A percentile compares a stretch with the other conserved stretches of the same genome.
Conservation (phyloP, 2,888 invertebrate genomes). For the Agrotis puta region DNA sequence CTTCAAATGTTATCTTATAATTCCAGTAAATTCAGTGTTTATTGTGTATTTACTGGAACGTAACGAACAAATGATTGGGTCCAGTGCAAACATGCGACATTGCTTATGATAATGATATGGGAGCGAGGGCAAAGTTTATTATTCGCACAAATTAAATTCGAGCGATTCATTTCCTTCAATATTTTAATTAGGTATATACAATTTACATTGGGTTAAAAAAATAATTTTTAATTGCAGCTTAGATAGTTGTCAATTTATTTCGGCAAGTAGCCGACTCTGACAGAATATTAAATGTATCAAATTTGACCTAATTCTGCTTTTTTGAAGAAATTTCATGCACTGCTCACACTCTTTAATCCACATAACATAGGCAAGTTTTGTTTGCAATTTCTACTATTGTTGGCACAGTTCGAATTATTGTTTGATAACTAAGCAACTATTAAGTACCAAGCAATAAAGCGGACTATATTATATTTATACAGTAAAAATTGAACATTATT, state of each 20-base stretch:
- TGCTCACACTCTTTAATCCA: neutral
- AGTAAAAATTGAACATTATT: conserved; percentile 24
- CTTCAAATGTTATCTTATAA: conserved; percentile 13
- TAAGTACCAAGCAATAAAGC: conserved; percentile 10
- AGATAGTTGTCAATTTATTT: conserved; percentile 8
- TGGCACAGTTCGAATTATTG: conserved; percentile 14
- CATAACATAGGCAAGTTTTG: neutral
- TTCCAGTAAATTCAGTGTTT: conserved; percentile 14
- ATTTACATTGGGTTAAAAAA: conserved; percentile 4
- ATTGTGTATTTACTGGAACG: conserved; percentile 3
- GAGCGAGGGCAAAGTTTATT: conserved; percentile 38
- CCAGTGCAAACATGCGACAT: conserved; percentile 2
- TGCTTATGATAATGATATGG: conserved; percentile 22
- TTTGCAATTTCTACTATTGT: conserved; percentile 9
- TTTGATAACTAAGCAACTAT: conserved; percentile 6
- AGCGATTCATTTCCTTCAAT: conserved; percentile 33
- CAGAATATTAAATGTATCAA: neutral
- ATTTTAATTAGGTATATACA: conserved; percentile 5
- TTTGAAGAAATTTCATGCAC: neutral
- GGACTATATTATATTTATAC: conserved; percentile 3
- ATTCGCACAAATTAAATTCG: conserved; percentile 33
- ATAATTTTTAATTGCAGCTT: conserved; percentile 12
- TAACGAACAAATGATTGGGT: neutral
- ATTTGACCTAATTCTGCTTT: neutral
- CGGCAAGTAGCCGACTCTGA: neutral